phyloP scores from a whole-genome alignment of 2,797 vertebrate genomes.

The Gymnodraco acuticeps region DNA sequence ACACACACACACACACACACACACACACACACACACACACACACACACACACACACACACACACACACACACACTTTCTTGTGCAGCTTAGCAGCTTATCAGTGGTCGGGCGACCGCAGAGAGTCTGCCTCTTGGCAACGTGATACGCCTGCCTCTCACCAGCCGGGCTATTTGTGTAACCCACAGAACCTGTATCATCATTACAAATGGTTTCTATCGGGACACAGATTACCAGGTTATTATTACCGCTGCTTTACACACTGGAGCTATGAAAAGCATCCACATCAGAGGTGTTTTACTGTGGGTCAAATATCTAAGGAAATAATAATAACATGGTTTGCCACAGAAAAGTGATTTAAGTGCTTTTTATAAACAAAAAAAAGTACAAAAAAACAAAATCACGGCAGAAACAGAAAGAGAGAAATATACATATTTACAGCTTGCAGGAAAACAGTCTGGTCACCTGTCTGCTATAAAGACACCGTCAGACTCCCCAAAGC shows the following conservation, averaged over 20 bases:
- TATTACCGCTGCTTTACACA: constrained; percentile 46
- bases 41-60: constrained; percentile 70
- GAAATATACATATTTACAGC: too few species aligned
- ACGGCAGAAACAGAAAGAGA: too few species aligned
- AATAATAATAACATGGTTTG: too few species aligned
- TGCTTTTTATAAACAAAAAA: too few species aligned
- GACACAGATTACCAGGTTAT: constrained; percentile 36
- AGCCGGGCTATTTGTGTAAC: constrained; percentile 67
- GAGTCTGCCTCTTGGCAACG: constrained; percentile 68
- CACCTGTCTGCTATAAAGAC: too few species aligned
- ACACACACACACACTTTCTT: constrained; percentile 79
- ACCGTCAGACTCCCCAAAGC: too few species aligned
- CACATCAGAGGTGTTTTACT: constrained; percentile 8
- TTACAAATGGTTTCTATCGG: constrained; percentile 64
- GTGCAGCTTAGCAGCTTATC: constrained; percentile 83
- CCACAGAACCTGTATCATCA: constrained; percentile 51
- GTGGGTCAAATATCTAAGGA: too few species aligned
- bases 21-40: constrained; percentile 70
- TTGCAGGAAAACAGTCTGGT: too few species aligned
- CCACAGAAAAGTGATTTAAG: too few species aligned
- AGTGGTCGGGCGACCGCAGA: constrained; percentile 66
- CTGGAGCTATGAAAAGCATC: constrained; percentile 37
- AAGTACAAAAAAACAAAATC: too few species aligned
- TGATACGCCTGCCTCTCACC: constrained; percentile 66
- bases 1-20: constrained; percentile 69